A percentile compares a stretch with the other conserved stretches of the same genome.
These are phyloP conservation scores for Porites cylindrica DNA, from an alignment of 92 coral and sea anemone species.

Conservation along the genomic window DNA sequence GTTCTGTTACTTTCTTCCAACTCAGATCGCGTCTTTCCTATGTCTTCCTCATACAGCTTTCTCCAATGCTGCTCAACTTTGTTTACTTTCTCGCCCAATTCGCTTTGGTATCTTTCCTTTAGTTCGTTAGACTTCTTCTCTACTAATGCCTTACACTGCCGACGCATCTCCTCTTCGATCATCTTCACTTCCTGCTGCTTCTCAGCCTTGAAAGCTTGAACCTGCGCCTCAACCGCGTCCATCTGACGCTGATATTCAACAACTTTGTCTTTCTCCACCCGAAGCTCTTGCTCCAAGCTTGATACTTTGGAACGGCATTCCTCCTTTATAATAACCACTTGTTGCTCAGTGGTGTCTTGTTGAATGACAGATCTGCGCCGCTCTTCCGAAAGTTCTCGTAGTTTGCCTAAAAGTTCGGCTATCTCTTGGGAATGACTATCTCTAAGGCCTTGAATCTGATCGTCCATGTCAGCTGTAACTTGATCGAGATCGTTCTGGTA, in stretches of 20 bases:
- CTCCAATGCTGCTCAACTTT: slow-evolving; percentile 87
- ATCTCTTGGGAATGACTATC: slow-evolving; percentile 84
- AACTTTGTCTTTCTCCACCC: slow-evolving; percentile 81
- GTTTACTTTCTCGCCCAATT: slow-evolving; percentile 89
- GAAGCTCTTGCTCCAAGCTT: slow-evolving; percentile 82
- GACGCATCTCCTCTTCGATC: slow-evolving; percentile 87
- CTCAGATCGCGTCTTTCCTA: slow-evolving; percentile 84
- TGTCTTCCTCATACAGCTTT: slow-evolving; percentile 87
- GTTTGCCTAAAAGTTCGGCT: slow-evolving; percentile 79
- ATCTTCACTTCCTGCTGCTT: slow-evolving; percentile 85
- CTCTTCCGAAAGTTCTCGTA: slow-evolving; percentile 88
- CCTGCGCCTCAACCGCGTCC: slow-evolving; percentile 87
- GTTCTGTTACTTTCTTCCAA: slow-evolving; percentile 91
- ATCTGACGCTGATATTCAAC: slow-evolving; percentile 77
- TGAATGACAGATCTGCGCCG: slow-evolving; percentile 88
- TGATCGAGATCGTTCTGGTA: slow-evolving; percentile 92
- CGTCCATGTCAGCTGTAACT: slow-evolving; percentile 96
- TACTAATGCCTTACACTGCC: slow-evolving; percentile 82
- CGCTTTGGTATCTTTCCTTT: slow-evolving; percentile 93
- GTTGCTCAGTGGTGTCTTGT: slow-evolving; percentile 89
- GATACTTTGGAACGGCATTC: slow-evolving; percentile 84
- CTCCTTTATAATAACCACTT: slow-evolving; percentile 88
- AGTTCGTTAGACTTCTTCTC: slow-evolving; percentile 90
- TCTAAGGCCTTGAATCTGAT: slow-evolving; percentile 91
- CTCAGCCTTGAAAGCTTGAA: slow-evolving; percentile 85